These are phyloP conservation scores for Anomalospiza imberbis DNA, from an alignment of 2,797 vertebrate genomes.

Conservation along the genomic window DNA sequence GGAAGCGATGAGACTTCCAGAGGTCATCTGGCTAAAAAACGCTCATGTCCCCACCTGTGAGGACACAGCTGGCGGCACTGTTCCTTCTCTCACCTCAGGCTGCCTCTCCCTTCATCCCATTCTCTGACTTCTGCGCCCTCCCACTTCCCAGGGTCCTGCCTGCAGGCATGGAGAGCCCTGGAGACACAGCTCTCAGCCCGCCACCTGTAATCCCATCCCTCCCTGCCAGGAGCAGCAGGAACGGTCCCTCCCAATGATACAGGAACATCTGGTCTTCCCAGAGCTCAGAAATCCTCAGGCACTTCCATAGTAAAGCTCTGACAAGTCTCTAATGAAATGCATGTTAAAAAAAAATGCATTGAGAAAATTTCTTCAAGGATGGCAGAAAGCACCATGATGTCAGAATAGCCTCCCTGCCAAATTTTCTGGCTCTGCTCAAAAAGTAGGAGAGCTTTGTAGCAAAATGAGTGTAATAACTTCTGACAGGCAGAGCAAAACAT, in stretches of 20 bases:
- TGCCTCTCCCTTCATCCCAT: not conserved
- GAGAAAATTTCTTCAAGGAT: not conserved
- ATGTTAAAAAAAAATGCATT: not conserved
- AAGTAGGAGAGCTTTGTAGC: not conserved
- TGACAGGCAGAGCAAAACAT: constrained; percentile 31
- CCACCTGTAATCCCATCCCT: not conserved
- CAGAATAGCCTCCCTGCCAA: not conserved
- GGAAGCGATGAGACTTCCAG: not conserved
- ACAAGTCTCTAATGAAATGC: not conserved
- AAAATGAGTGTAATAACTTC: not conserved
- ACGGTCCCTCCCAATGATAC: not conserved
- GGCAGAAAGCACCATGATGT: not conserved
- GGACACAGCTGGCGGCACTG: not conserved
- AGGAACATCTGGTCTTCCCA: not conserved
- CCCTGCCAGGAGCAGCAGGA: not conserved
- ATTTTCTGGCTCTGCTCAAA: not conserved
- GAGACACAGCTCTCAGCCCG: not conserved
- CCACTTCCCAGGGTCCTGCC: not conserved
- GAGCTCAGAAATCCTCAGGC: not conserved
- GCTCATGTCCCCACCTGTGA: not conserved
- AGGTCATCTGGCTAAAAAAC: not conserved
- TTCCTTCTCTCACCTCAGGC: not conserved
- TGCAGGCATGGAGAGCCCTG: not conserved
- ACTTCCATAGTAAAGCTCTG: not conserved
- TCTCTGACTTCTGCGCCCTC: accelerated